Evolutionary conservation across 2,797 vertebrate genomes (phyloP).

Genomic region (Neostethus bicornis): DNA sequence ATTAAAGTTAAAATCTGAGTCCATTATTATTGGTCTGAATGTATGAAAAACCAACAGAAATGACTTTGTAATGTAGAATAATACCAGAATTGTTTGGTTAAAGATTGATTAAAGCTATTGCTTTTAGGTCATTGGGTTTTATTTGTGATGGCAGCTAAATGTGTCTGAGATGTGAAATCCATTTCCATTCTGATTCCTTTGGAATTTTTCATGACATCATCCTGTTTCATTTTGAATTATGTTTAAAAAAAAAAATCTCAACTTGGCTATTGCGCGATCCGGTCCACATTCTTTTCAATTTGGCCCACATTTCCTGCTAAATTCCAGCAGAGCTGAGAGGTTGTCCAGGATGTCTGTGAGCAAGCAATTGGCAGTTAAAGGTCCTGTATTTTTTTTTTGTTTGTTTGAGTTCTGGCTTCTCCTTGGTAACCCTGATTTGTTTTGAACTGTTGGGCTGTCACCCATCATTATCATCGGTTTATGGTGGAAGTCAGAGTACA

Average conservation of each 20-base stretch:
- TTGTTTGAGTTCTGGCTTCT: conserved; percentile 51
- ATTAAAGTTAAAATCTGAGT: too few relatives aligned
- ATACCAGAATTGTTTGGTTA: neutral
- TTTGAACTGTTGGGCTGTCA: conserved; percentile 56
- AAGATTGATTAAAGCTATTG: neutral
- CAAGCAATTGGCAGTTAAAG: conserved; percentile 12
- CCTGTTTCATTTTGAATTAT: conserved; percentile 2
- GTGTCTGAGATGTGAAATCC: neutral
- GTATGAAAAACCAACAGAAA: too few relatives aligned
- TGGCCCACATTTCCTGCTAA: conserved; percentile 7
- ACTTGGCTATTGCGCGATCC: neutral
- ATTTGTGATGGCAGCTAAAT: neutral
- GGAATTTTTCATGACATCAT: conserved; percentile 2
- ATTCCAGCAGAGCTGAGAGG: neutral
- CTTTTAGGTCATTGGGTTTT: neutral
- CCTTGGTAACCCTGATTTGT: conserved; percentile 59
- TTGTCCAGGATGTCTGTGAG: neutral
- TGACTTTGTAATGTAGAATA: neutral
- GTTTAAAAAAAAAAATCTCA: neutral
- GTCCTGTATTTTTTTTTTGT: conserved; percentile 5
- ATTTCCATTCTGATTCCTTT: neutral
- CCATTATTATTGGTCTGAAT: neutral
- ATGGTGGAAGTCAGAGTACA: conserved; percentile 19
- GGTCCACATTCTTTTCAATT: conserved; percentile 20
- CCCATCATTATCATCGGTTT: conserved; percentile 50